A percentile compares a stretch with the other conserved stretches of the same genome.
These are phyloP conservation scores for Drosophila athabasca DNA, from an alignment of 1,140 invertebrate species.

Conservation along the genomic window DNA sequence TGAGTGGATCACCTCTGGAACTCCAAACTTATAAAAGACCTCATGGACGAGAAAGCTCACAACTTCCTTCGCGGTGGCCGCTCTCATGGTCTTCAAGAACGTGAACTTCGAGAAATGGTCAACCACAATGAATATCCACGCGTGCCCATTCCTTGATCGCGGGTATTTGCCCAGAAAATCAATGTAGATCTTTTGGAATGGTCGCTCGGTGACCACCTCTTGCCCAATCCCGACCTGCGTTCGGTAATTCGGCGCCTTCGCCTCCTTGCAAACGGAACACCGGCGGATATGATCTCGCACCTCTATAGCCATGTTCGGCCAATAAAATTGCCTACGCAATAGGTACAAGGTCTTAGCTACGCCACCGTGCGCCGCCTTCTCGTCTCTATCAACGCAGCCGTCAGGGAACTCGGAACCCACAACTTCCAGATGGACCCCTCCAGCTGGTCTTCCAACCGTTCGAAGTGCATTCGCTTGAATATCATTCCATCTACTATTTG, in stretches of 20 bases:
- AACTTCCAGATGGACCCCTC: constrained; percentile 9
- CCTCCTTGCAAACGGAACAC: too few species aligned
- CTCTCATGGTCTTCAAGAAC: neutral
- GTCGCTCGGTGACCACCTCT: neutral
- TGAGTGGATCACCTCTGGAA: too few species aligned
- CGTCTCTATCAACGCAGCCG: neutral
- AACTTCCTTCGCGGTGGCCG: neutral
- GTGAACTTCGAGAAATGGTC: constrained; percentile 6
- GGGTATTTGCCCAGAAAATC: constrained; percentile 14
- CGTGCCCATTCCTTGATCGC: neutral
- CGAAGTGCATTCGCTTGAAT: too few species aligned
- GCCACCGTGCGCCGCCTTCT: neutral
- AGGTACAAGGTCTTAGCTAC: constrained; percentile 1
- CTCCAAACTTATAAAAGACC: neutral
- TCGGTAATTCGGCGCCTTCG: constrained; percentile 1
- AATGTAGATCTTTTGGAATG: constrained; percentile 4
- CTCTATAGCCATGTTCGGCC: too few species aligned
- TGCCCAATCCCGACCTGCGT: neutral
- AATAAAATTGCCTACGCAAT: neutral
- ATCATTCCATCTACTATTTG: neutral
- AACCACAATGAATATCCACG: constrained; percentile 12
- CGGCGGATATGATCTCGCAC: too few species aligned
- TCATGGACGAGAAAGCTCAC: neutral
- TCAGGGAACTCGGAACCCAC: neutral
- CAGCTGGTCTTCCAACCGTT: neutral